phyloP scores from a whole-genome alignment of 92 coral and sea anemone species.

The Zoanthus sociatus region DNA sequence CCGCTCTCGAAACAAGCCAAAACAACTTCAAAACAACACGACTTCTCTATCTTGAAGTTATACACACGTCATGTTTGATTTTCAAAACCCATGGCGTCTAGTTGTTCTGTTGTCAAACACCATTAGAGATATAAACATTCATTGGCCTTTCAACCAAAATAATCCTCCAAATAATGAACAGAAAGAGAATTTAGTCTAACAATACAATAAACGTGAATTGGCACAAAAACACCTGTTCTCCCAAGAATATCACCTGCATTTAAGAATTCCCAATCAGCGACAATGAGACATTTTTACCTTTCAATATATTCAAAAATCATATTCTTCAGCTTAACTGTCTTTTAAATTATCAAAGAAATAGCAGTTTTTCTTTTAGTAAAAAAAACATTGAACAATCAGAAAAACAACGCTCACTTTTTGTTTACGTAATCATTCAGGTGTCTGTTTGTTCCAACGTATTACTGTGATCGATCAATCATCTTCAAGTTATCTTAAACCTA shows the following conservation, averaged over 20 bases:
- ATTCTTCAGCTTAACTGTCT: not conserved
- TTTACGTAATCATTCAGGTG: not conserved
- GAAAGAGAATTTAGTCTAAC: constrained; percentile 22
- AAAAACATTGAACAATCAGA: not conserved
- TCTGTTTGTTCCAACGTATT: not conserved
- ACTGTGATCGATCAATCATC: not conserved
- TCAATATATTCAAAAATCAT: not conserved
- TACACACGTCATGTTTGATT: not conserved
- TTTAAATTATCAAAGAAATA: not conserved
- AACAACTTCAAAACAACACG: constrained; percentile 20
- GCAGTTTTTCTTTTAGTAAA: not conserved
- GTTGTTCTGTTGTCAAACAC: constrained; percentile 20
- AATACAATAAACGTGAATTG: not conserved
- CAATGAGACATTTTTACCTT: not conserved
- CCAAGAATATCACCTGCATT: constrained; percentile 15
- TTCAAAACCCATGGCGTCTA: not conserved
- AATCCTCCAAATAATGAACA: constrained; percentile 4
- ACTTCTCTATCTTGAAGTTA: constrained; percentile 7
- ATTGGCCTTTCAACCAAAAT: constrained; percentile 30
- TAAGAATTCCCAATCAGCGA: constrained; percentile 17
- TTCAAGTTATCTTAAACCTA: not conserved
- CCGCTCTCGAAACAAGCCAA: not conserved
- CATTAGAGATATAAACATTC: not conserved
- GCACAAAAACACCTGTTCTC: constrained; percentile 24
- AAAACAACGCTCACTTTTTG: not conserved